Conservation (phyloP, 2,888 invertebrate species). For the Rhagonycha fulva region DNA sequence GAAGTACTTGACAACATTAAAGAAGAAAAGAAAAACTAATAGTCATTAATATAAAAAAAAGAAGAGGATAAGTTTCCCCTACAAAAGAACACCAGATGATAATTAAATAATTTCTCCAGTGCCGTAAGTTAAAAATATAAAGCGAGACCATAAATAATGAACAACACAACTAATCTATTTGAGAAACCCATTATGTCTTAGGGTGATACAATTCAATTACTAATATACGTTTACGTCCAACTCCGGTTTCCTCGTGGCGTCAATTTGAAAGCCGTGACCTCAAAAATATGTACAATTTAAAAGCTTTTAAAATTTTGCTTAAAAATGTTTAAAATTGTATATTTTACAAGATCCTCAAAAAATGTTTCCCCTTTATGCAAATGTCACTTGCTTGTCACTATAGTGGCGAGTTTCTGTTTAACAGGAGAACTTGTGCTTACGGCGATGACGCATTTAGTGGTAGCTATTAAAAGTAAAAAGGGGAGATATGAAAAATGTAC, state of each 20-base stretch:
- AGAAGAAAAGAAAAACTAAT: not conserved
- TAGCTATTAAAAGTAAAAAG: conserved; percentile 33
- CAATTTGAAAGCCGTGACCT: not conserved
- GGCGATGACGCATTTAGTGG: conserved; percentile 39
- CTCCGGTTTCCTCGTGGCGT: not conserved
- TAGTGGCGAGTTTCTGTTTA: conserved; percentile 23
- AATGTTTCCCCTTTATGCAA: conserved; percentile 22
- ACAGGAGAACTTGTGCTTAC: conserved; percentile 34
- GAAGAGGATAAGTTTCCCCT: not conserved
- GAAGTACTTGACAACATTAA: not conserved
- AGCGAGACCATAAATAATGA: not conserved
- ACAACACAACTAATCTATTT: conserved; percentile 7
- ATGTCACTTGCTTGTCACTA: conserved; percentile 22
- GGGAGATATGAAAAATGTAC: conserved; percentile 39
- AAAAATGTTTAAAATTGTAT: conserved; percentile 6
- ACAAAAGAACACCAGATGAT: not conserved
- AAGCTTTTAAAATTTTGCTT: not conserved
- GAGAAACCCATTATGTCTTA: conserved; percentile 6
- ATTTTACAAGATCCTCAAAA: conserved; percentile 2
- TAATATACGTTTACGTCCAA: not conserved
- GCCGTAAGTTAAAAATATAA: conserved; percentile 1
- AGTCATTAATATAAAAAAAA: not conserved
- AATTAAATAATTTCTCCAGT: not conserved
- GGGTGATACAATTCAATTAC: conserved; percentile 10
- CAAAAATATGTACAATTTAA: not conserved